Conservation (phyloP, 2,888 invertebrate species). For the Geophilus truncorum region DNA sequence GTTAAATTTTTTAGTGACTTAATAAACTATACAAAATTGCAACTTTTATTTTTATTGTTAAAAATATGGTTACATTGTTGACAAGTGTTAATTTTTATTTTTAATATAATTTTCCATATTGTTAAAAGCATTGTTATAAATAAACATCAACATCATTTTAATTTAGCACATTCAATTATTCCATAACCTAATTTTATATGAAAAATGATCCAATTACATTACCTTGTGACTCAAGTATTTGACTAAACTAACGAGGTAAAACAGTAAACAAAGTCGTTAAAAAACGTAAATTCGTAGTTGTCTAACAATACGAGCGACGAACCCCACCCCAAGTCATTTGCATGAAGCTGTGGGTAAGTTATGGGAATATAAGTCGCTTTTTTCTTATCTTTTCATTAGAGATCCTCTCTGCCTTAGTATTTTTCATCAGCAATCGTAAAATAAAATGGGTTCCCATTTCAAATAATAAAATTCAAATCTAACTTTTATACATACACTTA, state of each 20-base stretch:
- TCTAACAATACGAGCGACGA: neutral
- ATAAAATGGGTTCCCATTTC: neutral
- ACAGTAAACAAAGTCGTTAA: neutral
- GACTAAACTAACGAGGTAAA: neutral
- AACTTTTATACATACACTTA: neutral
- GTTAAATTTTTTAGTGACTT: too few relatives aligned
- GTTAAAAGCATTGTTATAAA: too few relatives aligned
- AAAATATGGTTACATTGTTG: too few relatives aligned
- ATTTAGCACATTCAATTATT: too few relatives aligned
- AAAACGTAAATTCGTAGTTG: neutral
- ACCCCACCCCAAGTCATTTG: neutral
- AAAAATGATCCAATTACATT: too few relatives aligned
- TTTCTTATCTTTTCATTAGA: conserved; percentile 14
- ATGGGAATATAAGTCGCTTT: neutral
- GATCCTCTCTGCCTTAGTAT: neutral
- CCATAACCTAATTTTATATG: too few relatives aligned
- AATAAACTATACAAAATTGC: too few relatives aligned
- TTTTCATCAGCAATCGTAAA: conserved; percentile 2
- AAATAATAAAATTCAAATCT: conserved; percentile 3
- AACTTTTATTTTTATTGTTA: too few relatives aligned
- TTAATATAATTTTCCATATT: too few relatives aligned
- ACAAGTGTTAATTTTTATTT: too few relatives aligned
- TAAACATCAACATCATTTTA: too few relatives aligned
- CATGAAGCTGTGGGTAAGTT: neutral
- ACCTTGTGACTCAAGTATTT: too few relatives aligned